Evolutionary conservation across 2,797 vertebrate genomes (phyloP), one percentile per base, ranked within the genome.

Genomic region (Austrolebias charrua): DNA sequence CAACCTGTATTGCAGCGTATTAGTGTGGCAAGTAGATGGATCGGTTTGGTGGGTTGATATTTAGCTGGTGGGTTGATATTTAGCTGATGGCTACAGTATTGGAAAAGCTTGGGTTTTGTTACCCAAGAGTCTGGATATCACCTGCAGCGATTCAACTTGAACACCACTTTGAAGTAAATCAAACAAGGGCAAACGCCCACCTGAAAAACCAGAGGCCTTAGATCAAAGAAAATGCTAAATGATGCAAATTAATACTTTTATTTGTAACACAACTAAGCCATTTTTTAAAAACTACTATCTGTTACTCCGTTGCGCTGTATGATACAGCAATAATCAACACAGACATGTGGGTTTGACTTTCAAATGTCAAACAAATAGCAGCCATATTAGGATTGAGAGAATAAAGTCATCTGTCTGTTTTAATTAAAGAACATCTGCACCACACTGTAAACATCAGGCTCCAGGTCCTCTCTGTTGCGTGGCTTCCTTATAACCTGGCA

Each of bases 151-250:
- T 91, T 94, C 92, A 93, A 94, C 91, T 94, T 90, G 95, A 93
- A 94, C 93, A 93, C 86, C 89, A 91, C 94, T 95, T 95, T 94
- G 93, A 96, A 95, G 93, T 91, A 90, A 93, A 94, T 92, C 91
- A 94, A 94, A 94, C 93, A 90, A 93, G 90, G 92, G 70, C 84
- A 88, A 85, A 88, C 90, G 88, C 93, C 93, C 93, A 94, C 88
- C 90, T 73, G 57, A 94, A 94, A 92, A 94, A 94, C 58, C 92
- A 91, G 91, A 90, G 93, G 93, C 93, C 61, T 88, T 61, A 91
- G 93, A 95, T 95, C 92, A 95, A 94, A 95, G 91, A 81, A 88
- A 83, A 92, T 76, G 90, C 90, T 92, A 92, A 91, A 93, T 92
- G 92, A 94, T 71, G 63, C 89, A 89, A 90, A 91, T 82, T 85